Conservation (phyloP, 2,113 vertebrate species). For the Hoplias malabaricus region DNA sequence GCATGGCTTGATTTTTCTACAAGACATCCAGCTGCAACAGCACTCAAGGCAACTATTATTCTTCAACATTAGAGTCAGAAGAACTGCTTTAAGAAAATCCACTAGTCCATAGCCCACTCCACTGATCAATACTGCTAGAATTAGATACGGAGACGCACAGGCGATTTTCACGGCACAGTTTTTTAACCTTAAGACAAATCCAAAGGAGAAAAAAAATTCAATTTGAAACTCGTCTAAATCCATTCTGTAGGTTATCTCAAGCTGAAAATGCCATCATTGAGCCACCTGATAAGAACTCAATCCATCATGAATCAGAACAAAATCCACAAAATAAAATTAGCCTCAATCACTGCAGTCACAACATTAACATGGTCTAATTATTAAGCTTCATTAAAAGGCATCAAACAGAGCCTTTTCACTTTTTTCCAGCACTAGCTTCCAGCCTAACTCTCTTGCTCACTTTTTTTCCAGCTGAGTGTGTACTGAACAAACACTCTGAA, state of each 20-base stretch:
- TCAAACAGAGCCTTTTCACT: conserved; percentile 1
- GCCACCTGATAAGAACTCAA: neutral
- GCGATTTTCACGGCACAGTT: neutral
- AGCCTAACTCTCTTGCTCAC: too few relatives aligned
- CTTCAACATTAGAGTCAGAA: neutral
- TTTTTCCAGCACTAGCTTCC: neutral
- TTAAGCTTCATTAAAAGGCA: conserved; percentile 23
- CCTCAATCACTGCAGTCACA: neutral
- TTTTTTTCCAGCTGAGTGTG: neutral
- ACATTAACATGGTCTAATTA: conserved; percentile 26
- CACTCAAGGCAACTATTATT: conserved; percentile 9
- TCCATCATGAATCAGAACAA: conserved; percentile 7
- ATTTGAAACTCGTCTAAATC: conserved; percentile 4
- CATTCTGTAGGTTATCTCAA: conserved; percentile 12
- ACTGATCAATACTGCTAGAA: neutral
- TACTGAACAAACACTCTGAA: conserved; percentile 16
- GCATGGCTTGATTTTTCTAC: neutral
- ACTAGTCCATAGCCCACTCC: neutral
- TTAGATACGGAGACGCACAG: neutral
- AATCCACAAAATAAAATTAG: conserved; percentile 27
- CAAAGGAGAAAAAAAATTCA: neutral
- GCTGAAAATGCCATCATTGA: neutral
- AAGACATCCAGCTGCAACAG: neutral
- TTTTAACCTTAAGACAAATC: neutral
- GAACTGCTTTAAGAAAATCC: neutral